A percentile compares a stretch with the other conserved stretches of the same genome.
phyloP scores from a whole-genome alignment of 2,113 vertebrate species.

The Nematolebias whitei region DNA sequence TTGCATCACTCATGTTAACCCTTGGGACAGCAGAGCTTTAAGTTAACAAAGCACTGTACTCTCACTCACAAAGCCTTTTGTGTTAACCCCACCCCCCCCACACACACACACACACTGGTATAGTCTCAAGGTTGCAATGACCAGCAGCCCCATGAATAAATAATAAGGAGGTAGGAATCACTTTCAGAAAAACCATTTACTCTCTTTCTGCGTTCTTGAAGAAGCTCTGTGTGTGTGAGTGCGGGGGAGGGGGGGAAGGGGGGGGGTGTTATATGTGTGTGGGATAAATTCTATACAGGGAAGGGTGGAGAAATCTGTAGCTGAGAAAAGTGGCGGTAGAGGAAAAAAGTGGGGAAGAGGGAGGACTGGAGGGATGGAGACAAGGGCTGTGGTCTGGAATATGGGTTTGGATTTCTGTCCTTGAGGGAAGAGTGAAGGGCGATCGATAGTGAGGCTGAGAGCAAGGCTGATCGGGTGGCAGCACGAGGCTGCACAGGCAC shows the following conservation, averaged over 20 bases:
- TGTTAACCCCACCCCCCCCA: conserved; percentile 20
- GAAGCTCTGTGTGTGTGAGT: conserved; percentile 2
- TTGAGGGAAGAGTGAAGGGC: conserved; percentile 75
- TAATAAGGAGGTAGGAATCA: conserved; percentile 81
- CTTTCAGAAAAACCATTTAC: conserved; percentile 84
- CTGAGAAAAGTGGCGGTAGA: conserved; percentile 61
- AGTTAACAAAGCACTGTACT: conserved; percentile 69
- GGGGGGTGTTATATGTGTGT: conserved; percentile 12
- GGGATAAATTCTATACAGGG: conserved; percentile 57
- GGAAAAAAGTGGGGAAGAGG: conserved; percentile 33
- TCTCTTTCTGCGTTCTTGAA: conserved; percentile 79
- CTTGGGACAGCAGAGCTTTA: conserved; percentile 56
- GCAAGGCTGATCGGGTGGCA: conserved; percentile 78
- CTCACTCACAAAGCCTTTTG: conserved; percentile 65
- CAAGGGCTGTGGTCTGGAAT: conserved; percentile 64
- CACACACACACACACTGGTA: conserved; percentile 16
- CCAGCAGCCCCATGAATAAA: conserved; percentile 85
- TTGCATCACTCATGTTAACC: conserved; percentile 59
- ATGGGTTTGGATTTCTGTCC: conserved; percentile 78
- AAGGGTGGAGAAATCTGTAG: conserved; percentile 56
- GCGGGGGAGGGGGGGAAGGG: too few species aligned
- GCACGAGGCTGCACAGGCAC: conserved; percentile 64
- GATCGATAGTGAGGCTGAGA: conserved; percentile 79
- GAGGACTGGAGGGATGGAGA: conserved; percentile 29
- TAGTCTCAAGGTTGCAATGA: conserved; percentile 66